A percentile compares a stretch with the other conserved stretches of the same genome.
These are phyloP conservation scores for Lutraria rhynchaena DNA, from an alignment of 1,140 invertebrate species.

Conservation along the genomic window DNA sequence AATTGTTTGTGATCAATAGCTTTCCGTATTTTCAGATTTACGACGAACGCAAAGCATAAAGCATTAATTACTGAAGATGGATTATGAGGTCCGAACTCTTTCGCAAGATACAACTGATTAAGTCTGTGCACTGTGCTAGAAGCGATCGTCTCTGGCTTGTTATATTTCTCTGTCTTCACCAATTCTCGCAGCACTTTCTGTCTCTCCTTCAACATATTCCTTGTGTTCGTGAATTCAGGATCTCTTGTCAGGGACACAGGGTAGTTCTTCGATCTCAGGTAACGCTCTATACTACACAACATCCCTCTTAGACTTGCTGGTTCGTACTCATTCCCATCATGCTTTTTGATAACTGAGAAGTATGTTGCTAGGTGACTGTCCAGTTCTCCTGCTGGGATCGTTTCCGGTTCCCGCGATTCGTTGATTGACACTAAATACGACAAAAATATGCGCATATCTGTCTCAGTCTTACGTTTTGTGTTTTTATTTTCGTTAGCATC, in stretches of 20 bases:
- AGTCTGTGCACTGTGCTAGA: conserved; percentile 67
- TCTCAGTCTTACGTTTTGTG: conserved; percentile 77
- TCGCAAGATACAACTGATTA: conserved; percentile 71
- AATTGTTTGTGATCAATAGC: conserved; percentile 78
- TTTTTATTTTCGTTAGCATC: conserved; percentile 73
- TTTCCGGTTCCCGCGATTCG: conserved; percentile 72
- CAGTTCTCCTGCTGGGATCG: conserved; percentile 72
- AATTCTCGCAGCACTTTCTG: conserved; percentile 72
- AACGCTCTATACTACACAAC: conserved; percentile 76
- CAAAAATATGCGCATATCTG: conserved; percentile 75
- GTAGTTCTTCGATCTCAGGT: conserved; percentile 73
- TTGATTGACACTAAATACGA: conserved; percentile 73
- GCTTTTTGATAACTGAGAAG: conserved; percentile 75
- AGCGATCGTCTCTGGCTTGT: conserved; percentile 66
- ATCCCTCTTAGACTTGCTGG: conserved; percentile 74
- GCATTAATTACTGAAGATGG: conserved; percentile 76
- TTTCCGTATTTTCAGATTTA: conserved; percentile 75
- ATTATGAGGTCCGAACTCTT: conserved; percentile 77
- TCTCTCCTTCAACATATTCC: conserved; percentile 74
- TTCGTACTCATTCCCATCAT: conserved; percentile 77
- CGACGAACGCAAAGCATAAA: conserved; percentile 75
- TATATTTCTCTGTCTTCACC: conserved; percentile 69
- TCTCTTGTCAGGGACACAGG: conserved; percentile 75
- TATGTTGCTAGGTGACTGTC: conserved; percentile 76
- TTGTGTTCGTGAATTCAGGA: conserved; percentile 70